These are phyloP conservation scores for Tenthredo notha DNA, from an alignment of 2,888 invertebrate genomes.

Conservation along the genomic window DNA sequence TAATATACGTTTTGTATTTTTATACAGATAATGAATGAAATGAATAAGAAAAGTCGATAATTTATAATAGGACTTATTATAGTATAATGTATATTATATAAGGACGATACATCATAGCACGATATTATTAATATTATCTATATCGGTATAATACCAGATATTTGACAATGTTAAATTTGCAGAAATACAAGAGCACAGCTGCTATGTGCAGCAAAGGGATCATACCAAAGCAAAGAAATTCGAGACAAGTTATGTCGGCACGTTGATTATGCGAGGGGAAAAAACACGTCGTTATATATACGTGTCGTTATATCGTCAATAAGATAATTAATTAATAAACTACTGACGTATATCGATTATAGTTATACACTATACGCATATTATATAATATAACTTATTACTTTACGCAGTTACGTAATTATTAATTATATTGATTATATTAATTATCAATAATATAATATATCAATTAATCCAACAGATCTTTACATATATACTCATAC, in stretches of 20 bases:
- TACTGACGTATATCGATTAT: neutral
- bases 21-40: slow-evolving; percentile 53
- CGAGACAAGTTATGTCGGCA: slow-evolving; percentile 74
- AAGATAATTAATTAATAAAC: neutral
- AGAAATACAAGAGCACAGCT: slow-evolving; percentile 76
- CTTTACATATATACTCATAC: neutral
- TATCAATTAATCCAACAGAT: neutral
- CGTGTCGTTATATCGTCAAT: neutral
- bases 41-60: neutral
- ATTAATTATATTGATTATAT: neutral
- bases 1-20: slow-evolving; percentile 59
- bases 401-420: neutral
- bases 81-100: neutral
- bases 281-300: neutral
- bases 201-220: slow-evolving; percentile 74
- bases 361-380: neutral
- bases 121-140: neutral
- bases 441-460: neutral
- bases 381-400: neutral
- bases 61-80: neutral
- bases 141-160: neutral
- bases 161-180: slow-evolving; percentile 70
- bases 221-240: slow-evolving; percentile 76
- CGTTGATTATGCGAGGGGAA: slow-evolving; percentile 67
- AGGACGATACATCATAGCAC: neutral